Evolutionary conservation across 2,888 invertebrate genomes (phyloP).

Genomic region (Ormyrus pomaceus): DNA sequence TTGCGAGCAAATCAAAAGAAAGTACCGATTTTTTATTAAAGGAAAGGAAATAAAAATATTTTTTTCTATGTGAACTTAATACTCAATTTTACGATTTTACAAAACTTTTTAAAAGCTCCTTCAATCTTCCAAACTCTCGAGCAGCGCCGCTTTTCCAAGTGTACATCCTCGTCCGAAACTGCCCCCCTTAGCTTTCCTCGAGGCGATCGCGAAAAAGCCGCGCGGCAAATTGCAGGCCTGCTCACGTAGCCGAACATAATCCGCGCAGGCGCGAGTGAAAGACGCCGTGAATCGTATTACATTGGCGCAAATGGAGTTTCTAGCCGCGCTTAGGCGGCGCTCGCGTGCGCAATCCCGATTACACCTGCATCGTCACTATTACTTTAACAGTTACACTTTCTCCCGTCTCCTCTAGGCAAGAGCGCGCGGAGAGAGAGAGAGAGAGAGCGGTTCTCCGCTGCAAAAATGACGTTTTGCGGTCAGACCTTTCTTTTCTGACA

Average conservation of each 20-base stretch:
- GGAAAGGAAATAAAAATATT: too few species aligned
- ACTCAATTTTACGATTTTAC: too few species aligned
- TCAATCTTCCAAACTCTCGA: too few species aligned
- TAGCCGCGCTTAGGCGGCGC: constrained; percentile 26
- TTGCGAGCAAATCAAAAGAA: too few species aligned
- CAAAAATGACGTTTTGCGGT: constrained; percentile 37
- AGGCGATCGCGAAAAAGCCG: not conserved
- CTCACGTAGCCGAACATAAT: constrained; percentile 4
- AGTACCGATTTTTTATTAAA: too few species aligned
- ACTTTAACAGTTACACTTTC: constrained; percentile 74
- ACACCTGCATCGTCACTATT: constrained; percentile 72
- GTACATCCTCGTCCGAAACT: too few species aligned
- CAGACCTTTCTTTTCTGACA: constrained; percentile 29
- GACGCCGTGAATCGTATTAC: constrained; percentile 49
- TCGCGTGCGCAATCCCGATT: constrained; percentile 73
- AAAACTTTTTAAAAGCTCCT: too few species aligned
- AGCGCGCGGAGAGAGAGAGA: constrained; percentile 1
- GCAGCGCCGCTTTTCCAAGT: too few species aligned
- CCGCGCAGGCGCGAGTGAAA: constrained; percentile 19
- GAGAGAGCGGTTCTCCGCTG: constrained; percentile 42
- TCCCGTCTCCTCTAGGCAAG: constrained; percentile 57
- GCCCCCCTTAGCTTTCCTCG: too few species aligned
- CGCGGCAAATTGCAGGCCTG: constrained; percentile 24
- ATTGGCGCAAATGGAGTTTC: constrained; percentile 28
- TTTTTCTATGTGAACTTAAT: too few species aligned